Evolutionary conservation across 2,113 vertebrate species (phyloP), one percentile per base, ranked within the genome.

Genomic region (Halichoeres trimaculatus): DNA sequence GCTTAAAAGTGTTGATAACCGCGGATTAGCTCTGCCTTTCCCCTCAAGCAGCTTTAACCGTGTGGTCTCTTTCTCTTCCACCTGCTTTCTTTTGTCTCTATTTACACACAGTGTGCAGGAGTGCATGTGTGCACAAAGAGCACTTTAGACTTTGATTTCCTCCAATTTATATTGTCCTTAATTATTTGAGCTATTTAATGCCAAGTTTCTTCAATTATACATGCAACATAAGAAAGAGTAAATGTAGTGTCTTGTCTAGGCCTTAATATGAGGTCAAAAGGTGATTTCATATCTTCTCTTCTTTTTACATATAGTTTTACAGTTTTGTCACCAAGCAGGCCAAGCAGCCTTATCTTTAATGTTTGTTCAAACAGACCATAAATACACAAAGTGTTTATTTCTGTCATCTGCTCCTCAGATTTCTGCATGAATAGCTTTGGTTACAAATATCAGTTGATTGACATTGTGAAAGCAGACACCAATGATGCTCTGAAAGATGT

Each of bases 1-100:
- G 87, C 85, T 88, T 86, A 80, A 86, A 89, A 82, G 80, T 75
- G 81, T 85, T 88, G 82, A 86, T 89, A 90, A 88, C 86, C 56
- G 36, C 35, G 90, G 86, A 88, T 93, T 89, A 90, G 71, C 78
- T 61, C 59, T 71, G 78, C 80, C 59, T 77, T 78, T 51, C 72
- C 84, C 85, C 83, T 71, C 72, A 36, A 61, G 83, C 82, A 26
- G 74, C 63, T 82, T 83, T 84, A 19, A 69, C 57, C 82, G 79
- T 85, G 85, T 85, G 83, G 83, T 83, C 85, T 78, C 72, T 75
- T 55, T 70, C 69, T 87, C 70, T 72, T 61, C 74, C 54, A 17
- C 62, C 60, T 63, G 43, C 41, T 40, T 45, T n/a, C 54, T 63
- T 66, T 68, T 81, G 45, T 79, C 63, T 76, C 53, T 36, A 45